Conservation (phyloP, 53 echinoderm and acorn worm species). For the Stichopus horrens region DNA sequence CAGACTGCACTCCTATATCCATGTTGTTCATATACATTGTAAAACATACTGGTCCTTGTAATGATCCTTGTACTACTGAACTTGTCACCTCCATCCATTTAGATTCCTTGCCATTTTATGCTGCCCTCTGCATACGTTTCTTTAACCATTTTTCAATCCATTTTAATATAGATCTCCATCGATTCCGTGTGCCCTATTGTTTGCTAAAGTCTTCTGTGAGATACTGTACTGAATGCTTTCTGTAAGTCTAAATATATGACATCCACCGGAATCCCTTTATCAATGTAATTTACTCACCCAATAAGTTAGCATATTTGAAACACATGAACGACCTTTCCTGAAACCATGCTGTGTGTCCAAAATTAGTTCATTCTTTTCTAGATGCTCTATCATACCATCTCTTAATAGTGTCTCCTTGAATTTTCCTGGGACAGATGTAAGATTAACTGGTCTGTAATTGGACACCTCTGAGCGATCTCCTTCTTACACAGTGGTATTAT, state of each 20-base stretch:
- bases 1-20: no score
- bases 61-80: no score
- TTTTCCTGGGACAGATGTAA: slow-evolving; percentile 26
- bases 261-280: not conserved
- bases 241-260: not conserved
- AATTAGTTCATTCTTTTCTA: slow-evolving; percentile 1
- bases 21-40: no score
- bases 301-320: slow-evolving; percentile 5
- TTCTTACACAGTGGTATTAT: slow-evolving; percentile 35
- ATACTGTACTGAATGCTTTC: no score
- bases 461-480: not conserved
- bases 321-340: not conserved
- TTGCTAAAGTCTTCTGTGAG: no score
- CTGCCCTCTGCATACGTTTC: no score
- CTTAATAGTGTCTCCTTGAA: not conserved
- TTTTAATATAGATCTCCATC: no score
- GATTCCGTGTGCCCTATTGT: no score
- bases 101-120: not conserved
- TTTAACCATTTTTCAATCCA: no score
- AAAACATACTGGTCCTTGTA: no score
- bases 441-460: slow-evolving; percentile 4
- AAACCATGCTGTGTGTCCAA: slow-evolving; percentile 32
- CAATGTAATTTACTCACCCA: slow-evolving; percentile 10
- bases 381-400: not conserved
- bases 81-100: slow-evolving; percentile 17